Evolutionary conservation across 2,888 invertebrate genomes (phyloP).

Genomic region (Hyposoter didymator): DNA sequence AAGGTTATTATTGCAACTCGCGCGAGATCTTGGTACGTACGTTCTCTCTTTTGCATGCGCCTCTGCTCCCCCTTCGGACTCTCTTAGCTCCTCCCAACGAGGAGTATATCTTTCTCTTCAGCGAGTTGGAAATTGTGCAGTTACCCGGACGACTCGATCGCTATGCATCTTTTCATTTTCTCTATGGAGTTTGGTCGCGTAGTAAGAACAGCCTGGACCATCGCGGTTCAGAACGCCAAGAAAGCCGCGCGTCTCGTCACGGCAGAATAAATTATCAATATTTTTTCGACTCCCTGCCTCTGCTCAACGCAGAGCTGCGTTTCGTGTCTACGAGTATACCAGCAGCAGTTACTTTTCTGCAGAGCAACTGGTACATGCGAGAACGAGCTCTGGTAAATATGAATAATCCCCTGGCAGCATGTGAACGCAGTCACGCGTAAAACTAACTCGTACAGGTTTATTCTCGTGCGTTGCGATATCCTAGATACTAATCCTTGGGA

Average conservation of each 20-base stretch:
- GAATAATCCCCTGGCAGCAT: conserved; percentile 28
- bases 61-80: conserved; percentile 12
- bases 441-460: conserved; percentile 32
- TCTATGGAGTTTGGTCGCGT: conserved; percentile 18
- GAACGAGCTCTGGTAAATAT: neutral
- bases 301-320: conserved; percentile 29
- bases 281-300: conserved; percentile 49
- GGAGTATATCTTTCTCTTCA: conserved; percentile 15
- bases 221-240: conserved; percentile 36
- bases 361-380: conserved; percentile 15
- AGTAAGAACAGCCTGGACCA: conserved; percentile 4
- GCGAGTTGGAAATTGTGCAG: conserved; percentile 26
- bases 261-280: conserved; percentile 63
- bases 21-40: conserved; percentile 49
- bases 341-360: conserved; percentile 27
- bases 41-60: conserved; percentile 9
- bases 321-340: conserved; percentile 3
- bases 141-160: conserved; percentile 6
- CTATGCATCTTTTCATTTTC: conserved; percentile 32
- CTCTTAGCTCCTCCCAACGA: conserved; percentile 18
- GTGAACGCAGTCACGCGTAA: conserved; percentile 9
- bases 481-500: conserved; percentile 5
- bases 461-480: conserved; percentile 3
- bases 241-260: conserved; percentile 33
- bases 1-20: conserved; percentile 75